These are phyloP conservation scores for Lucilia cuprina DNA, from an alignment of 1,140 invertebrate species.

Conservation along the genomic window DNA sequence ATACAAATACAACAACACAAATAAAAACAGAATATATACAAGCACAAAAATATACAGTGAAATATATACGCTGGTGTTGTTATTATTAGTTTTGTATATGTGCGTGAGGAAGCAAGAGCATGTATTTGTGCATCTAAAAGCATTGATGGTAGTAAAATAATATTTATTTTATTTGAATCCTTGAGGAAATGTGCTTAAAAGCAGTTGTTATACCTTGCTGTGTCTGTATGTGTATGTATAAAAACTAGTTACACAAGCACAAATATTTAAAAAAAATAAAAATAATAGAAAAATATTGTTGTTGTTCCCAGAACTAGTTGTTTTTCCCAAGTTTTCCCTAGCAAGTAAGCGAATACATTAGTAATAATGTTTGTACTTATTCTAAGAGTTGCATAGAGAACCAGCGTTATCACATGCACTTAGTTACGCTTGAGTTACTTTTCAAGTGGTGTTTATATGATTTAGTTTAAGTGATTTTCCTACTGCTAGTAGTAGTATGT, in stretches of 20 bases:
- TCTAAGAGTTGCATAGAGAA: conserved; percentile 24
- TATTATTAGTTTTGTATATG: conserved; percentile 1
- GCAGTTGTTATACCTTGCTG: conserved; percentile 7
- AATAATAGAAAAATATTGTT: not conserved
- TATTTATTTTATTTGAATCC: conserved; percentile 35
- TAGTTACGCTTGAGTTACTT: conserved; percentile 39
- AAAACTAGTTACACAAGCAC: not conserved
- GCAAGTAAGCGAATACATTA: not conserved
- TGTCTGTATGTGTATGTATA: not conserved
- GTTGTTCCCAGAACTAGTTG: not conserved
- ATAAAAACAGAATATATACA: no score
- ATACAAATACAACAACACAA: not conserved
- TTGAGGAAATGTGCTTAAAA: conserved; percentile 35
- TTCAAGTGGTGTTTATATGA: conserved; percentile 42
- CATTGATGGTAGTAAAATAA: conserved; percentile 31
- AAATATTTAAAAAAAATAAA: no score
- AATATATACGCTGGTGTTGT: not conserved
- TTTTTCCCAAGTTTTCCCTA: no score
- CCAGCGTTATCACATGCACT: conserved; percentile 40
- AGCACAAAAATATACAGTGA: no score
- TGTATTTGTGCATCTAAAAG: not conserved
- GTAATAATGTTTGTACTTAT: not conserved
- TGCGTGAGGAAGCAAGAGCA: not conserved
- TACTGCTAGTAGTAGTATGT: not conserved
- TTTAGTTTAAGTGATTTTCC: conserved; percentile 41